Percentiles rank a stretch among this genome's conserved stretches.
Conservation (phyloP, 2,113 vertebrate genomes). For the Uria aalge region DNA sequence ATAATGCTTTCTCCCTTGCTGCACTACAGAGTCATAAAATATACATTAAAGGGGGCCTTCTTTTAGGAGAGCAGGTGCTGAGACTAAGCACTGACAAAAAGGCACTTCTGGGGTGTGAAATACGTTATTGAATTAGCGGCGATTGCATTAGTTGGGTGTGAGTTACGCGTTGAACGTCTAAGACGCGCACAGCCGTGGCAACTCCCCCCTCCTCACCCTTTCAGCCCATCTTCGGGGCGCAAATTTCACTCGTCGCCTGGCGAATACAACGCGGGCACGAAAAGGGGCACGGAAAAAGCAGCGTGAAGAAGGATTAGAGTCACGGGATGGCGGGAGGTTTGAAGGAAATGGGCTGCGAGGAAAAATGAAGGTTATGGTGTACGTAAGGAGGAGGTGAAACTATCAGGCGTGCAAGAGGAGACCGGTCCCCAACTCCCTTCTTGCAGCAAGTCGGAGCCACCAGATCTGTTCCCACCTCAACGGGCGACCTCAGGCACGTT, state of each 20-base stretch:
- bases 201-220: background rate
- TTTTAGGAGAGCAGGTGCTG: background rate
- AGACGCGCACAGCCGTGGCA: fast-evolving
- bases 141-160: background rate
- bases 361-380: background rate
- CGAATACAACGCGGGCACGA: background rate
- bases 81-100: background rate
- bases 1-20: background rate
- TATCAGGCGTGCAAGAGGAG: background rate
- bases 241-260: background rate
- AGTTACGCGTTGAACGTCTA: background rate
- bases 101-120: constrained; percentile 30
- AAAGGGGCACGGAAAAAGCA: background rate
- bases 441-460: background rate
- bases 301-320: background rate
- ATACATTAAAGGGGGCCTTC: constrained; percentile 9
- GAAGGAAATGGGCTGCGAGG: background rate
- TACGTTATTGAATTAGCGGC: background rate
- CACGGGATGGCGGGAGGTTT: background rate
- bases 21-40: constrained; percentile 27
- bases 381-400: background rate
- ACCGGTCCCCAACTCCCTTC: fast-evolving
- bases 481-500: background rate
- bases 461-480: background rate
- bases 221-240: background rate